These are phyloP conservation scores for Carettochelys insculpta DNA, from an alignment of 2,113 vertebrate genomes.

Conservation along the genomic window DNA sequence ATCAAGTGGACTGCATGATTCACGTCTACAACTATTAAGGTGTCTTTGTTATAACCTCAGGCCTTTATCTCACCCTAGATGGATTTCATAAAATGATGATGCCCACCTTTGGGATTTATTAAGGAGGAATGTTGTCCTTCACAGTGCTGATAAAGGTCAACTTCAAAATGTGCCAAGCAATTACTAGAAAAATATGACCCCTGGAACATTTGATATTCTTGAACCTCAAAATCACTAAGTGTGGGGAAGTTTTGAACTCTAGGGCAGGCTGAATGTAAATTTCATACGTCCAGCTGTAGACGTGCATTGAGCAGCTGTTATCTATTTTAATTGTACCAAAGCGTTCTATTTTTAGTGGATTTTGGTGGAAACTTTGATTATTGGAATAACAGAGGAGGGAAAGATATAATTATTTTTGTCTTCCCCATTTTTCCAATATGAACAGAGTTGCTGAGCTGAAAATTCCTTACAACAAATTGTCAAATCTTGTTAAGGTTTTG, in stretches of 20 bases:
- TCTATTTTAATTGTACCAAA: slow-evolving; percentile 37
- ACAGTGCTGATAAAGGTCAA: slow-evolving; percentile 39
- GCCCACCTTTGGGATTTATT: slow-evolving; percentile 50
- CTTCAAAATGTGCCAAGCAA: slow-evolving; percentile 2
- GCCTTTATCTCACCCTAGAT: slow-evolving; percentile 7
- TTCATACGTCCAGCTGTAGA: not conserved
- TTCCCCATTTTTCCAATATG: not conserved
- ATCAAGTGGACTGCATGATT: slow-evolving; percentile 29
- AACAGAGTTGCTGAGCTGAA: not conserved
- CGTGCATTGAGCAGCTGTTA: not conserved
- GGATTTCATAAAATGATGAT: slow-evolving; percentile 37
- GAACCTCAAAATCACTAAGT: not conserved
- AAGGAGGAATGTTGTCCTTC: slow-evolving; percentile 56
- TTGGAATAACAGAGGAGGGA: accelerated
- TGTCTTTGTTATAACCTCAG: slow-evolving; percentile 29
- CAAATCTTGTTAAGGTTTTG: not conserved
- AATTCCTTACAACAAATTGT: not conserved
- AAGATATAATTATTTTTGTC: slow-evolving; percentile 25
- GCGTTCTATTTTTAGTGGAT: slow-evolving; percentile 43
- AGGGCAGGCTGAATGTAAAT: slow-evolving; percentile 13
- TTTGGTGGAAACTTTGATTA: slow-evolving; percentile 22
- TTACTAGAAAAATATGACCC: slow-evolving; percentile 2
- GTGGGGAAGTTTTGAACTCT: not conserved
- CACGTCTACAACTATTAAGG: slow-evolving; percentile 23
- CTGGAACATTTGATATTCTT: not conserved